Evolutionary conservation across 2,888 invertebrate genomes (phyloP), one percentile per base, ranked within the genome.

Genomic region (Catocala sponsa): DNA sequence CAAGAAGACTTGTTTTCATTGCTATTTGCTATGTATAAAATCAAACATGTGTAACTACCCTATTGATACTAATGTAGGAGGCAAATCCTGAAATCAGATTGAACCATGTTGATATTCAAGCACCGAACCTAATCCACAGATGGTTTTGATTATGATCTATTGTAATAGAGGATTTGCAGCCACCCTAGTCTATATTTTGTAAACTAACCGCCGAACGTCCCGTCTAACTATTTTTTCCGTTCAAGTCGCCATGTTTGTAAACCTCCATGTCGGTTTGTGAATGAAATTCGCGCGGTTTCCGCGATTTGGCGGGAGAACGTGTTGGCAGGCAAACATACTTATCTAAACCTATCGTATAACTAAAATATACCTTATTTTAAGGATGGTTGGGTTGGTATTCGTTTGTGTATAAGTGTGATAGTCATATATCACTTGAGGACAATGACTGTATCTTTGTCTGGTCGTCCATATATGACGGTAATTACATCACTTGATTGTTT

Each of bases 191-290:
- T 85, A 87, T 94, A 88, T 94, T 94, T 88, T 88, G 92, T 93
- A 94, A 94, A 94, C 93, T 86, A 83, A 83, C 64, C 77, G 77
- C 79, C 72, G 80, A 73, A 90, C 89, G 91, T 94, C 93, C 93
- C 92, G 94, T 90, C 87, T 76, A 80, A 81, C 84, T 92, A 93
- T 94, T 94, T 94, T 94, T 94, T 94, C 94, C 94, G 91, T 83
- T 83, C 79, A 68, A 81, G 81, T 76, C 79, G 83, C 85, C 82
- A 86, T 94, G 91, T 94, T 94, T 92, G 91, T 93, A 94, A 94
- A 94, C 88, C 78, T 74, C 66, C 60, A 72, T 83, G 81, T 77
- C 90, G 88, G 87, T 87, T 86, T 72, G 85, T 94, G 88, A 94
- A 94, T 94, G 94, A 92, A 92, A 89, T 93, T 91, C 85, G 87